Percentiles rank a stretch among this genome's conserved stretches.
Evolutionary conservation across 2,797 vertebrate genomes (phyloP).

Genomic region (Alca torda): DNA sequence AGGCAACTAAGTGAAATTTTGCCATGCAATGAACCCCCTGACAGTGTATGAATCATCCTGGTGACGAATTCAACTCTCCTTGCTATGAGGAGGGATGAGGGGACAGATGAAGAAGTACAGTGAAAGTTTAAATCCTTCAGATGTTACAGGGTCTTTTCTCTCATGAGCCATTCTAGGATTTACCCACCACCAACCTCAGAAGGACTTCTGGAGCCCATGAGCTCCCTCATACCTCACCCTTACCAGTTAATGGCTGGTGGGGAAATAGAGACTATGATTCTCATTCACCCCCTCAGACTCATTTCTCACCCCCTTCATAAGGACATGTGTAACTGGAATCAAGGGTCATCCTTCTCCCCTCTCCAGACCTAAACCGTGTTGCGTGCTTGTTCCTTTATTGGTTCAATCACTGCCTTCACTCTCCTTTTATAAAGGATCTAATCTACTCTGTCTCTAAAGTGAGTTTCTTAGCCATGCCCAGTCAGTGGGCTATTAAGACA

Average conservation of each 20-base stretch:
- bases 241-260: neutral
- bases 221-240: neutral
- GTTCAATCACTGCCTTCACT: neutral
- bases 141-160: neutral
- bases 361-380: neutral
- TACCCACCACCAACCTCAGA: neutral
- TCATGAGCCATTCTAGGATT: accelerated
- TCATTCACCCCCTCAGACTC: neutral
- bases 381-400: neutral
- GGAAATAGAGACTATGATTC: neutral
- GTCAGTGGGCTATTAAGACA: neutral
- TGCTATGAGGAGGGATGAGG: neutral
- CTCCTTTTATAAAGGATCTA: neutral
- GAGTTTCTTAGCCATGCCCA: neutral
- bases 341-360: neutral
- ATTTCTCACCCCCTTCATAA: neutral
- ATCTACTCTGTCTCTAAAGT: neutral
- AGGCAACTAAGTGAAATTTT: neutral
- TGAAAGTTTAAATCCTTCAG: neutral
- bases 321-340: neutral
- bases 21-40: neutral
- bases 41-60: neutral
- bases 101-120: neutral
- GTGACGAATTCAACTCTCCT: neutral
- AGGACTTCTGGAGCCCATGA: neutral